A percentile compares a stretch with the other conserved stretches of the same genome.
Evolutionary conservation across 2,888 invertebrate genomes (phyloP).

Genomic region (Anagyrus pseudococci): DNA sequence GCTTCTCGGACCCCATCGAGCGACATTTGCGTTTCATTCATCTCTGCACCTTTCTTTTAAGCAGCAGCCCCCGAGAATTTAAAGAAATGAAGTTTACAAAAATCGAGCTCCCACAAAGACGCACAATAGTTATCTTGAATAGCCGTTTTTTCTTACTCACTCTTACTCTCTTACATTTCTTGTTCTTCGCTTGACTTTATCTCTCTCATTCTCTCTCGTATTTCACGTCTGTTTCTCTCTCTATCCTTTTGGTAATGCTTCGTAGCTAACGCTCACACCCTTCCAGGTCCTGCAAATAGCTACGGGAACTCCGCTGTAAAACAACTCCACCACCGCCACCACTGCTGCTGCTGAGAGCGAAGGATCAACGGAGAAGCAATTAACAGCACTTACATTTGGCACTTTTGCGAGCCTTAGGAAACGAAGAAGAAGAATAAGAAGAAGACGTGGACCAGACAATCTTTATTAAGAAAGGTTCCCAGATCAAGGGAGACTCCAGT

Average conservation of each 20-base stretch:
- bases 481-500: no score
- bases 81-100: constrained; percentile 39
- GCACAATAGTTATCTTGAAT: constrained; percentile 37
- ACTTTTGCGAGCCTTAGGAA: neutral
- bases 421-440: neutral
- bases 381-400: constrained; percentile 1
- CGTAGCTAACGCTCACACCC: constrained; percentile 60
- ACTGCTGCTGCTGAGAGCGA: constrained; percentile 30
- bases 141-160: constrained; percentile 33
- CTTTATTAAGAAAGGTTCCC: no score
- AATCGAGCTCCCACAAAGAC: constrained; percentile 34
- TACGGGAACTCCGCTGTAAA: constrained; percentile 23
- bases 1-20: constrained; percentile 33
- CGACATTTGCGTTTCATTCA: constrained; percentile 27
- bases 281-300: constrained; percentile 50
- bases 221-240: constrained; percentile 17
- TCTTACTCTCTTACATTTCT: constrained; percentile 39
- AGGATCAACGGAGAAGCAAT: constrained; percentile 32
- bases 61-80: constrained; percentile 28
- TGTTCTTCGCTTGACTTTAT: constrained; percentile 13
- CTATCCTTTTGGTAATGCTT: constrained; percentile 46
- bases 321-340: constrained; percentile 33
- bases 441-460: no score
- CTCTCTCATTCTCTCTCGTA: constrained; percentile 27
- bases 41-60: neutral